A percentile compares a stretch with the other conserved stretches of the same genome.
These are phyloP conservation scores for Acanthoscelides obtectus DNA, from an alignment of 2,888 invertebrate genomes.

Conservation along the genomic window DNA sequence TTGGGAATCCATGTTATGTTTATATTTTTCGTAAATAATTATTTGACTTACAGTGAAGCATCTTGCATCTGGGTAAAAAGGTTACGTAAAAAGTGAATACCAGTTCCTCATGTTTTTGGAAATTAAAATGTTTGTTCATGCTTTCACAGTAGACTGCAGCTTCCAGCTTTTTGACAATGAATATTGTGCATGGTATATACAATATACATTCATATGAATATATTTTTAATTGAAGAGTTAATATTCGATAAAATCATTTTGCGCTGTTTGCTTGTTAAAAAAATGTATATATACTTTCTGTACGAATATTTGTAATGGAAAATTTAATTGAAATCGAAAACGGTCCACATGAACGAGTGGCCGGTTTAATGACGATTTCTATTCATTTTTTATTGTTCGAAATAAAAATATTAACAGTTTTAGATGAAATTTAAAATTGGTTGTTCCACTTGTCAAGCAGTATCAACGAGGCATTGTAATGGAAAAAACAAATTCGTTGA, in stretches of 20 bases:
- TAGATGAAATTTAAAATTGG: not conserved
- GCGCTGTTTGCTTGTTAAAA: not conserved
- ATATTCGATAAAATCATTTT: constrained; percentile 5
- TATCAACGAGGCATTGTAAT: not conserved
- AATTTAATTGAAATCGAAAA: not conserved
- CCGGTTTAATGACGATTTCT: not conserved
- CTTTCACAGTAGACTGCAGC: constrained; percentile 31
- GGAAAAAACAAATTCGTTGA: no score
- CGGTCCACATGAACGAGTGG: not conserved
- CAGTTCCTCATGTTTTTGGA: no score
- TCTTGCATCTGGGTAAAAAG: not conserved
- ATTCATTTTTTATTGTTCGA: not conserved
- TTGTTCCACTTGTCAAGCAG: not conserved
- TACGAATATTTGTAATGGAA: not conserved
- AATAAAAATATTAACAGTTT: not conserved
- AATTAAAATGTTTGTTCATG: constrained; percentile 2
- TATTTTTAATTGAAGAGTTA: constrained; percentile 17
- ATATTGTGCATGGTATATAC: constrained; percentile 15
- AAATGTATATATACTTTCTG: not conserved
- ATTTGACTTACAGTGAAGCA: no score
- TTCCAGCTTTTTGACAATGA: constrained; percentile 27
- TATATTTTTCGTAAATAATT: no score
- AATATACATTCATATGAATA: constrained; percentile 1
- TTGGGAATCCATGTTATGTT: no score
- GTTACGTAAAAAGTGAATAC: no score